These are phyloP conservation scores for Drosophila demipolita DNA, from an alignment of 2,888 invertebrate species.

Conservation along the genomic window DNA sequence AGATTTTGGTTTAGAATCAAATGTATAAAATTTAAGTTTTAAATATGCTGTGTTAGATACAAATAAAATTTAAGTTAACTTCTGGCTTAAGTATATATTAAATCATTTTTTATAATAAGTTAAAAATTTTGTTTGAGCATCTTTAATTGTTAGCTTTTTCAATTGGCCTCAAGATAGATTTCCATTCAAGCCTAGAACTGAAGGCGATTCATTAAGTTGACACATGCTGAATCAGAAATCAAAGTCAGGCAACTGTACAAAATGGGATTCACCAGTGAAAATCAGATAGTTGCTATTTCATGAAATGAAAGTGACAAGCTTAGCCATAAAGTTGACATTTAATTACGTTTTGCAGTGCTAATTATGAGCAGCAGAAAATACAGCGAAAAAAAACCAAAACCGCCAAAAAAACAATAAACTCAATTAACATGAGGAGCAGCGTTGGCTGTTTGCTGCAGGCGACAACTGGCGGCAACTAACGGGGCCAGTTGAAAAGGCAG, in stretches of 20 bases:
- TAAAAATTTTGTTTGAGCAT: not conserved
- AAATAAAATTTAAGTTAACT: not conserved
- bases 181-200: slow-evolving; percentile 12
- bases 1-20: not conserved
- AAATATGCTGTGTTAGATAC: not conserved
- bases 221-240: slow-evolving; percentile 32
- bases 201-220: slow-evolving; percentile 43
- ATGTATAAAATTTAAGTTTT: not conserved
- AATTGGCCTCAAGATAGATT: slow-evolving; percentile 10
- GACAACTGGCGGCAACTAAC: slow-evolving; percentile 20
- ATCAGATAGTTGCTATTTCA: slow-evolving; percentile 51
- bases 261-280: slow-evolving; percentile 69
- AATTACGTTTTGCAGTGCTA: slow-evolving; percentile 48
- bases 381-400: slow-evolving; percentile 2
- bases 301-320: slow-evolving; percentile 72
- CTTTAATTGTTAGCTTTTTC: not conserved
- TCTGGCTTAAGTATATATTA: not conserved
- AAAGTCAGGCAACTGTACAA: slow-evolving; percentile 65
- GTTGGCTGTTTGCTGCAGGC: slow-evolving; percentile 50
- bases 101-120: not conserved
- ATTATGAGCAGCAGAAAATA: slow-evolving; percentile 44
- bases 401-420: slow-evolving; percentile 50
- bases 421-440: slow-evolving; percentile 62
- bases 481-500: slow-evolving; percentile 47
- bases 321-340: slow-evolving; percentile 19